Percentiles rank a stretch among this genome's conserved stretches.
These are phyloP conservation scores for Shargacucullia verbasci DNA, from an alignment of 2,888 invertebrate genomes.

Conservation along the genomic window DNA sequence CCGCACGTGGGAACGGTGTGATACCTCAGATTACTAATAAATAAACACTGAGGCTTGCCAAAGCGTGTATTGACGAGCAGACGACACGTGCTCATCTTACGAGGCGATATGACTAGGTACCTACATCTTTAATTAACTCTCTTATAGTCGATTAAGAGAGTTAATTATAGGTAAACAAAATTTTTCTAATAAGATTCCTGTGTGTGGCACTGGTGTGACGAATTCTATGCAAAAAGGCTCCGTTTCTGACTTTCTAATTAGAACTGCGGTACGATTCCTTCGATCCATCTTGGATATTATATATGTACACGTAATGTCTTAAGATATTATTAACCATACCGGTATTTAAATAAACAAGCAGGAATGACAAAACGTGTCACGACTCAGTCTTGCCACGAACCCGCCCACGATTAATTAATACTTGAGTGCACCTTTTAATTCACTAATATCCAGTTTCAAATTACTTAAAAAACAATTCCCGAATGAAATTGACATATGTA, in stretches of 20 bases:
- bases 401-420: background rate
- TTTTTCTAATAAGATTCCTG: background rate
- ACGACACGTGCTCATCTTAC: constrained; percentile 53
- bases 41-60: constrained; percentile 72
- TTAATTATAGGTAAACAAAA: background rate
- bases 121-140: constrained; percentile 1
- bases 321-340: too few species aligned
- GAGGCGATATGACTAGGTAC: constrained; percentile 6
- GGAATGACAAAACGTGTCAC: background rate
- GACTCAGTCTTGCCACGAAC: background rate
- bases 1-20: constrained; percentile 59
- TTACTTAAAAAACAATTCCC: background rate
- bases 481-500: too few species aligned
- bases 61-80: constrained; percentile 54
- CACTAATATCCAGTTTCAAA: too few species aligned
- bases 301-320: too few species aligned
- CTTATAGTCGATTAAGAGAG: too few species aligned
- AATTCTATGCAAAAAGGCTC: too few species aligned
- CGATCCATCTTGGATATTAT: too few species aligned
- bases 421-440: background rate
- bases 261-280: background rate
- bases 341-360: background rate
- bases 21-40: constrained; percentile 58
- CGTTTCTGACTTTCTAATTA: background rate
- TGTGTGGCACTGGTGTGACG: background rate